Conservation (phyloP, 2,797 vertebrate genomes). For the Natrix natrix region DNA sequence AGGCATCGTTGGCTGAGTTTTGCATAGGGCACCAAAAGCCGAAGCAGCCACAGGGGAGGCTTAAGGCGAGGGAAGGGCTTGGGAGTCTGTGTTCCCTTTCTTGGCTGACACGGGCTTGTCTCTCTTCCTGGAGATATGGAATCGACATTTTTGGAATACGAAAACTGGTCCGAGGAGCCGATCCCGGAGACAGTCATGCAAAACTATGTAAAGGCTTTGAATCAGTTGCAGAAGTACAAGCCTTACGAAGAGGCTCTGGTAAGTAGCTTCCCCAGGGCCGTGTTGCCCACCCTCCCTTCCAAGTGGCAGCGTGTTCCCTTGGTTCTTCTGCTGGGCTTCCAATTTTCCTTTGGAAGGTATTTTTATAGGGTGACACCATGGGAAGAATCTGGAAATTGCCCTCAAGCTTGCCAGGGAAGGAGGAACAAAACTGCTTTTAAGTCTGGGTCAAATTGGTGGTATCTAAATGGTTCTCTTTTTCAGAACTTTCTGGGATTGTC, state of each 20-base stretch:
- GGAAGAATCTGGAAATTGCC: background rate
- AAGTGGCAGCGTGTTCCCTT: too few species aligned
- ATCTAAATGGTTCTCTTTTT: background rate
- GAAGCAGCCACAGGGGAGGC: background rate
- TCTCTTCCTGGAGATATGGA: constrained; percentile 85
- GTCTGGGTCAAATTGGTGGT: background rate
- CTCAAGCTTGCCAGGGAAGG: background rate
- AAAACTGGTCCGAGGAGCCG: constrained; percentile 90
- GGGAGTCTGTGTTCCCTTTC: background rate
- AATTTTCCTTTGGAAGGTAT: background rate
- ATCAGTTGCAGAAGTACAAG: constrained; percentile 84
- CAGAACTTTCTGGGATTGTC: background rate
- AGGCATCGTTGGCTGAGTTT: background rate
- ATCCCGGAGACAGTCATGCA: constrained; percentile 75
- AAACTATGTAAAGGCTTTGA: constrained; percentile 83
- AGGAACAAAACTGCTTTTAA: background rate
- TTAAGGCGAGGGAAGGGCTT: background rate
- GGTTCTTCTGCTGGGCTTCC: background rate
- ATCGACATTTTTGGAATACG: constrained; percentile 86
- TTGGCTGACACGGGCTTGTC: accelerated
- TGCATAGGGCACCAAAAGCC: background rate
- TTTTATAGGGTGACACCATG: background rate
- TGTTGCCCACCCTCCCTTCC: background rate
- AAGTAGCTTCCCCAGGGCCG: constrained; percentile 27
- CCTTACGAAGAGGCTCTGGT: constrained; percentile 90